Percentiles rank a stretch among this genome's conserved stretches.
phyloP scores from a whole-genome alignment of 2,797 vertebrate species.

The Scolopax bukidnonensis region DNA sequence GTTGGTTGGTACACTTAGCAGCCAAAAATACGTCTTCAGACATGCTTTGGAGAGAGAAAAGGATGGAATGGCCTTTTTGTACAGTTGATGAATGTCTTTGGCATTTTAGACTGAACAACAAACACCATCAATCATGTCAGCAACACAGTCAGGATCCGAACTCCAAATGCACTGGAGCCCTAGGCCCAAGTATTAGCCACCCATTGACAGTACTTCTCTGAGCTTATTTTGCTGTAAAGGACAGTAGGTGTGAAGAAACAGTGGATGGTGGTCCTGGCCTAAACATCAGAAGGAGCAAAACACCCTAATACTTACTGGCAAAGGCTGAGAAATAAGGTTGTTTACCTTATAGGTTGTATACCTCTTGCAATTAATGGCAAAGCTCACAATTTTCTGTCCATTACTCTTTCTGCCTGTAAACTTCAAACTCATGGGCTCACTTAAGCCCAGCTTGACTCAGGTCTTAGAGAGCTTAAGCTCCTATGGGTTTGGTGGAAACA shows the following conservation, averaged over 20 bases:
- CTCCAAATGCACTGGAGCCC: neutral
- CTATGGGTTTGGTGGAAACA: neutral
- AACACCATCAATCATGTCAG: slow-evolving; percentile 26
- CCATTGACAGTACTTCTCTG: neutral
- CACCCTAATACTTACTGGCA: neutral
- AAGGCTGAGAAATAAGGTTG: neutral
- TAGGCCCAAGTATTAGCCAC: neutral
- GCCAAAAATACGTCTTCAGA: slow-evolving; percentile 7
- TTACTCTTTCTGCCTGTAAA: neutral
- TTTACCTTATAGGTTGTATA: too few species aligned
- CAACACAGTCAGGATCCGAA: neutral
- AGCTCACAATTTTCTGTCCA: neutral
- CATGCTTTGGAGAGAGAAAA: slow-evolving; percentile 13
- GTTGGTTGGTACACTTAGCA: neutral
- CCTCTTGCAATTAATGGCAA: neutral
- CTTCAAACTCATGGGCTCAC: rapidly evolving
- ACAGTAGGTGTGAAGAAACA: neutral
- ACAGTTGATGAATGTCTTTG: slow-evolving; percentile 6
- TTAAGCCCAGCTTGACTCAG: neutral
- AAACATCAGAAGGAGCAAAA: neutral
- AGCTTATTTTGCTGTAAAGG: neutral
- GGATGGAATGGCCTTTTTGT: neutral
- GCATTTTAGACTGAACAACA: slow-evolving; percentile 15
- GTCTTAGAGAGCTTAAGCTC: neutral
- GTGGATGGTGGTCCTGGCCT: neutral